Evolutionary conservation across 2,888 invertebrate species (phyloP).

Genomic region (Podabrus alpinus): DNA sequence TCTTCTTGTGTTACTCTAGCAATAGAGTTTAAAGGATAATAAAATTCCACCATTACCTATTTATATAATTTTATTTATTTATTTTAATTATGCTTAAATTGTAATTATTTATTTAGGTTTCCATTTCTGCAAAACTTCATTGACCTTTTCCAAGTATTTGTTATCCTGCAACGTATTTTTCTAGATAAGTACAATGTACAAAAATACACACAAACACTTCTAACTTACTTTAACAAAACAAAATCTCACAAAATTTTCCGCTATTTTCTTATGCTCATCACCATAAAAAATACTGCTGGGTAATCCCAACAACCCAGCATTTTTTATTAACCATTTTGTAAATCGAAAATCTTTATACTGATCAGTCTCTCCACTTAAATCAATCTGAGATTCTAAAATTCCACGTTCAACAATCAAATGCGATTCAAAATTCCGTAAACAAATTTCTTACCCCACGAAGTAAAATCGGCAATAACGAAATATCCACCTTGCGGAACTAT

Average conservation of each 20-base stretch:
- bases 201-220: background rate
- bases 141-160: background rate
- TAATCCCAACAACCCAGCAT: slow-evolving; percentile 89
- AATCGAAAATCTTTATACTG: slow-evolving; percentile 85
- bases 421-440: background rate
- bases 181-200: no score
- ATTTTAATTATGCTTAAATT: no score
- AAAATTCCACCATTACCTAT: no score
- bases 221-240: slow-evolving; percentile 86
- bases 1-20: no score
- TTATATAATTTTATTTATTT: no score
- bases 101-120: background rate
- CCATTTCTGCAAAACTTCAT: background rate
- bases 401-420: background rate
- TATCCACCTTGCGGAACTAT: slow-evolving; percentile 96
- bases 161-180: background rate
- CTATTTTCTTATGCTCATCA: slow-evolving; percentile 74
- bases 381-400: slow-evolving; percentile 65
- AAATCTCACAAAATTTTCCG: slow-evolving; percentile 85
- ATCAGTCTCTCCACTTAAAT: slow-evolving; percentile 71
- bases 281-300: slow-evolving; percentile 95
- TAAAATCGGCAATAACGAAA: slow-evolving; percentile 95
- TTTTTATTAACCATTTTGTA: slow-evolving; percentile 94
- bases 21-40: no score
- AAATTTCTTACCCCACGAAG: slow-evolving; percentile 64